Percentiles rank a stretch among this genome's conserved stretches.
These are phyloP conservation scores for Zoanthus solanderi DNA, from an alignment of 92 coral and sea anemone species.

Conservation along the genomic window DNA sequence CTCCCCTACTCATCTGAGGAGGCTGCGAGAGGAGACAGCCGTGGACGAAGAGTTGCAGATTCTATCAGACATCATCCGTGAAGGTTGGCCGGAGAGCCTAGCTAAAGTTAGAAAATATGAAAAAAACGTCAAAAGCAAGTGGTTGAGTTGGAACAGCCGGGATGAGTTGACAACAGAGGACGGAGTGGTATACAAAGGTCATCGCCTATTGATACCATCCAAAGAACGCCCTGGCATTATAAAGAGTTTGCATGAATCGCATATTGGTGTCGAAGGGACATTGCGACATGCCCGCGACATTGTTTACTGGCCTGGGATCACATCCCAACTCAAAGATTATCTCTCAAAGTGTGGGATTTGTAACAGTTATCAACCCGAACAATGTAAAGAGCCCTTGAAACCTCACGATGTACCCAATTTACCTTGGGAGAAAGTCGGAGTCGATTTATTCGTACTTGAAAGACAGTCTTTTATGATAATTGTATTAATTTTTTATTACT, in stretches of 20 bases:
- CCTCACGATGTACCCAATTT: too few relatives aligned
- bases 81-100: too few relatives aligned
- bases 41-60: too few relatives aligned
- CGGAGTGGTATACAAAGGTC: slow-evolving; percentile 6
- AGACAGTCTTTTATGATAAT: neutral
- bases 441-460: too few relatives aligned
- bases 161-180: slow-evolving; percentile 12
- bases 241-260: neutral
- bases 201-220: slow-evolving; percentile 27
- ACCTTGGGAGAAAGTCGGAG: neutral
- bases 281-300: slow-evolving; percentile 28
- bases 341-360: slow-evolving; percentile 51
- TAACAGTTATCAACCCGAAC: slow-evolving; percentile 21
- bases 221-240: slow-evolving; percentile 24
- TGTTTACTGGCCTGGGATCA: neutral
- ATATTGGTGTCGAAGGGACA: slow-evolving; percentile 38
- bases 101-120: neutral
- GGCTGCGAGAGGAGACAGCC: too few relatives aligned
- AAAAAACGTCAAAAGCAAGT: neutral
- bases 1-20: too few relatives aligned
- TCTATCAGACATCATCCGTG: too few relatives aligned
- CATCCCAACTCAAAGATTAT: neutral
- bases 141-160: neutral
- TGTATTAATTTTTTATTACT: too few relatives aligned
- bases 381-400: too few relatives aligned